These are phyloP conservation scores for Ancistrus triradiatus DNA, from an alignment of 2,113 vertebrate genomes.

Conservation along the genomic window DNA sequence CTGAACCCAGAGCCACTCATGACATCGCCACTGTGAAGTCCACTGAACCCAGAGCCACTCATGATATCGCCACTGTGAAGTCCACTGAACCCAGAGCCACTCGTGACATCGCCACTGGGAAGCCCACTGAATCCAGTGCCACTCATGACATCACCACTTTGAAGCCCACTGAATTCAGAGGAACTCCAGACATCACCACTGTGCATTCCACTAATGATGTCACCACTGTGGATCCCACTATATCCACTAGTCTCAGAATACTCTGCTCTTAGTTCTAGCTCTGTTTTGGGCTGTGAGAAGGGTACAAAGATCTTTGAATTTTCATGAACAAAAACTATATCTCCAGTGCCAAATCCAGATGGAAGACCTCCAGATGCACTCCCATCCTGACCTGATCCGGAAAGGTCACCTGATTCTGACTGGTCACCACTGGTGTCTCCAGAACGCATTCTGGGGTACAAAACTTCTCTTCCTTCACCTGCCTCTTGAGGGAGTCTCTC, in stretches of 20 bases:
- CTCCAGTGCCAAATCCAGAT: constrained; percentile 57
- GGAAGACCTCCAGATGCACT: constrained; percentile 31
- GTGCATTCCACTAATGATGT: constrained; percentile 21
- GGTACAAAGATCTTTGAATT: constrained; percentile 60
- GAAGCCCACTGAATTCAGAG: constrained; percentile 45
- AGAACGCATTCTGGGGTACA: constrained; percentile 40
- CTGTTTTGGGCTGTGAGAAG: constrained; percentile 46
- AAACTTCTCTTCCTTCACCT: constrained; percentile 45
- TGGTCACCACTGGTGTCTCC: constrained; percentile 52
- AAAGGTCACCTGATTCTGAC: constrained; percentile 26
- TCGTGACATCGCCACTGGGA: constrained; percentile 27
- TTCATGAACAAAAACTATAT: constrained; percentile 70
- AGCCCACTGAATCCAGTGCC: constrained; percentile 45
- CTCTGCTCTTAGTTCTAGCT: constrained; percentile 72
- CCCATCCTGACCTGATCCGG: constrained; percentile 21
- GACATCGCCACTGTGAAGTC: constrained; percentile 38
- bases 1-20: constrained; percentile 62
- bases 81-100: constrained; percentile 55
- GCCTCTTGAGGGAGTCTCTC: constrained; percentile 53
- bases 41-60: constrained; percentile 63
- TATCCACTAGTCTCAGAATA: constrained; percentile 69
- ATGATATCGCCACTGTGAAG: constrained; percentile 26
- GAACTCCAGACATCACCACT: not conserved
- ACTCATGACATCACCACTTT: not conserved
- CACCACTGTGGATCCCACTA: constrained; percentile 8